phyloP scores from a whole-genome alignment of 1,140 invertebrate genomes.

The Mizuhopecten yessoensis region DNA sequence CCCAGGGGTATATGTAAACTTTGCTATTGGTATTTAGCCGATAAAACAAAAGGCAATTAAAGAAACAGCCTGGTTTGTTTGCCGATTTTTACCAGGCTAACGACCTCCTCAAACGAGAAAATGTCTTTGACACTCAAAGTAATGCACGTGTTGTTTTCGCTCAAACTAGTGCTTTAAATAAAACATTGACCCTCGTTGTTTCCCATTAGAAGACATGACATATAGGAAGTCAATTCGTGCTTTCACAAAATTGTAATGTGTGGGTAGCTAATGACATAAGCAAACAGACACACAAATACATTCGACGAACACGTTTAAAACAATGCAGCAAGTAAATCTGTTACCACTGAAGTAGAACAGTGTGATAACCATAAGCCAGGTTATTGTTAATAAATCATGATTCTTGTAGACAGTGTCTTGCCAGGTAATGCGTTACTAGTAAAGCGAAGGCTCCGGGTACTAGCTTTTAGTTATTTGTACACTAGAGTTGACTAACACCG shows the following conservation, averaged over 20 bases:
- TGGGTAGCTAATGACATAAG: not conserved
- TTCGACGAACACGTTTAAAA: too few relatives aligned
- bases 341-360: too few relatives aligned
- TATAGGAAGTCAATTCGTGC: not conserved
- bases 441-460: too few relatives aligned
- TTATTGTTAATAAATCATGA: too few relatives aligned
- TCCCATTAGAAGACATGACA: not conserved
- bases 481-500: too few relatives aligned
- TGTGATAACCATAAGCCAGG: too few relatives aligned
- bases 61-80: slow-evolving; percentile 9
- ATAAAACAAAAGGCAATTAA: slow-evolving; percentile 33
- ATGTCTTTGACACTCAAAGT: not conserved
- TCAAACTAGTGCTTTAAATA: not conserved
- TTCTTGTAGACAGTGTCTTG: too few relatives aligned
- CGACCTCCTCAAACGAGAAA: slow-evolving; percentile 12
- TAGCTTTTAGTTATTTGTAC: too few relatives aligned
- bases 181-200: not conserved
- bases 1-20: not conserved
- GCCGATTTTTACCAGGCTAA: not conserved
- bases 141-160: not conserved
- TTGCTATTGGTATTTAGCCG: slow-evolving; percentile 2
- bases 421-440: too few relatives aligned
- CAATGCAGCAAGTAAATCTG: too few relatives aligned
- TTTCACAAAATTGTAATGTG: too few relatives aligned
- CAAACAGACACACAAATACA: too few relatives aligned